These are phyloP conservation scores for Ptychodera flava DNA, from an alignment of 35 echinoderm and acorn worm species.

Conservation along the genomic window DNA sequence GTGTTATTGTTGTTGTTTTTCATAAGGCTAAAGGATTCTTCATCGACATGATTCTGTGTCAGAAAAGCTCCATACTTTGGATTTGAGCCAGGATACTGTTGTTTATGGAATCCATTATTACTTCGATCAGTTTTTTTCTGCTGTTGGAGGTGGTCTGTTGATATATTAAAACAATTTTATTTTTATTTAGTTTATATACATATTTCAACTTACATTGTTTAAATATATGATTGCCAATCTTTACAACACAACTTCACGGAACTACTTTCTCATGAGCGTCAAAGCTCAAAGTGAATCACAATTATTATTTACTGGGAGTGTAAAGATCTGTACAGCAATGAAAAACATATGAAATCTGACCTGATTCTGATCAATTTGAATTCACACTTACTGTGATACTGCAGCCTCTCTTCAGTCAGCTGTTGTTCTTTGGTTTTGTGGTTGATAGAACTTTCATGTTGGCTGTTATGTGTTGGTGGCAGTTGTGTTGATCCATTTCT, in stretches of 20 bases:
- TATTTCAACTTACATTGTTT: too few relatives aligned
- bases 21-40: not conserved
- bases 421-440: not conserved
- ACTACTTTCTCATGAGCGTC: too few relatives aligned
- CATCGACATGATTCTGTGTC: not conserved
- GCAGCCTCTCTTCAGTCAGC: not conserved
- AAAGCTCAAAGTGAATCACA: too few relatives aligned
- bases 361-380: too few relatives aligned
- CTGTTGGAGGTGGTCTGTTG: not conserved
- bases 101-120: not conserved
- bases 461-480: not conserved
- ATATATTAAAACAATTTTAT: too few relatives aligned
- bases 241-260: too few relatives aligned
- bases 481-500: not conserved
- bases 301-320: too few relatives aligned
- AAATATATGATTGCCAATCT: too few relatives aligned
- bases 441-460: not conserved
- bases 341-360: too few relatives aligned
- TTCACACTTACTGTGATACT: not conserved
- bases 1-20: not conserved
- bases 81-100: not conserved
- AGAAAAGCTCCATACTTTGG: not conserved
- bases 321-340: too few relatives aligned
- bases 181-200: too few relatives aligned
- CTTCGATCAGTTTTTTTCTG: not conserved